Percentiles rank a stretch among this genome's conserved stretches.
phyloP scores from a whole-genome alignment of 2,888 invertebrate species.

The Drosophila merina region DNA sequence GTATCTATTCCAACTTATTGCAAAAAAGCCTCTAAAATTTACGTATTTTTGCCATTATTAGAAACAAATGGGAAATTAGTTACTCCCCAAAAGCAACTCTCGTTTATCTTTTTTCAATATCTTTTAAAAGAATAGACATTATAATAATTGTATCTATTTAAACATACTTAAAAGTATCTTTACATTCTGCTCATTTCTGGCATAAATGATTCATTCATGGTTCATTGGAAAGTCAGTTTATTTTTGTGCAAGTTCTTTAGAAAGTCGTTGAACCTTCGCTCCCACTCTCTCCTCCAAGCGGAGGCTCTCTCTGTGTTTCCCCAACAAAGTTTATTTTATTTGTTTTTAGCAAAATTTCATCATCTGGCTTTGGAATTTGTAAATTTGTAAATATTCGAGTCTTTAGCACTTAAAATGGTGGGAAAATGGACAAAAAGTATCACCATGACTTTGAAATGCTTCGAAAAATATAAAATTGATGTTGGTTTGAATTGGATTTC shows the following conservation, averaged over 20 bases:
- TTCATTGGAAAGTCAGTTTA: slow-evolving; percentile 51
- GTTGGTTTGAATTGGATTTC: too few species aligned
- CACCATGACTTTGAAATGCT: too few species aligned
- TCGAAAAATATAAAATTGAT: too few species aligned
- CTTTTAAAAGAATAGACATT: too few species aligned
- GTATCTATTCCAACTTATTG: too few species aligned
- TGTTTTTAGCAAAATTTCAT: slow-evolving; percentile 40
- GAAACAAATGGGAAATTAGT: too few species aligned
- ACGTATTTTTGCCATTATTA: too few species aligned
- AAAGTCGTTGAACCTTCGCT: slow-evolving; percentile 46
- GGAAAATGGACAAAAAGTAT: too few species aligned
- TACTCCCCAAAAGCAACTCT: too few species aligned
- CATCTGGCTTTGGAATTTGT: slow-evolving; percentile 23
- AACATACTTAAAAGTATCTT: not conserved
- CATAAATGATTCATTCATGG: slow-evolving; percentile 45
- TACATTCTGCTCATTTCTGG: not conserved
- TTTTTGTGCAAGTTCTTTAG: slow-evolving; percentile 50
- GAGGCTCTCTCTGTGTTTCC: not conserved
- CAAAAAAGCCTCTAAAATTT: too few species aligned
- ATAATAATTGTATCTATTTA: too few species aligned
- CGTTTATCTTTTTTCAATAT: too few species aligned
- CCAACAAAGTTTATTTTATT: slow-evolving; percentile 26
- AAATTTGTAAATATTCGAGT: slow-evolving; percentile 19
- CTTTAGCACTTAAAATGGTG: not conserved
- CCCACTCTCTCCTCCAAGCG: slow-evolving; percentile 11